Base-by-base conservation (phyloP, 30 jellyfish, hydroid and myxozoan species). In the Aurelia sp. region DNA sequence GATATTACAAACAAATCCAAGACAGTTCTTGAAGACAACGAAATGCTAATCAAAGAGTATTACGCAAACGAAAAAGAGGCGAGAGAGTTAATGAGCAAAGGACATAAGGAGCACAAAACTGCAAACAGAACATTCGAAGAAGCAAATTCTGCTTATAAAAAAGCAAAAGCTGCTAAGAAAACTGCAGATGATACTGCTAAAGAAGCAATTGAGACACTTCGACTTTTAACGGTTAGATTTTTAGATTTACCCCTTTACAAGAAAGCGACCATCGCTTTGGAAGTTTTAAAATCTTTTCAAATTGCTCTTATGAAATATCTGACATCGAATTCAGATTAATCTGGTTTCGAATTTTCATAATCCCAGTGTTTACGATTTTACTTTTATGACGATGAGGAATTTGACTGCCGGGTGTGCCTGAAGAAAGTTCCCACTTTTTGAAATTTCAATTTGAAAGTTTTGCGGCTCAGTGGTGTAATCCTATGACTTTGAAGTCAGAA, bases 101-200 rank as follows among this genome's bases (percentile, higher is more conserved):
- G 99, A 5, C 47, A 57, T 5, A 53, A 21, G 62, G 84, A 72
- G 18, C 61, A 86, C 62, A 70, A 22, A 17, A 35, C 35, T 37
- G 75, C 99, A 11, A 71, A 88, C 52, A 78, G 77, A 15, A 55
- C 87, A 52, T 79, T 76, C 48, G 81, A 65, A 16, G 58, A 62
- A 57, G 97, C 99, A 30, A 85, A 73, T 55, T 76, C 66, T 52
- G 99, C 99, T 2, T 86, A 90, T 74, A 86, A 80, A n/a, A 85
- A 80, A 48, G 99, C 99, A 21, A 73, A 62, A 16, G 69, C 53
- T 8, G 99, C 99, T 18, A 97, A 94, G 76, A 96, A 90, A 11
- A 86, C 61, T 35, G 99, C 98, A 20, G 92, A 85, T 15, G 73
- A 73, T 31, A 91, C 94, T 11, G 99, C 99, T n/a, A 79, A 79